Evolutionary conservation across 2,113 vertebrate species (phyloP), one percentile per base, ranked within the genome.

Genomic region (Opisthocomus hoazin): DNA sequence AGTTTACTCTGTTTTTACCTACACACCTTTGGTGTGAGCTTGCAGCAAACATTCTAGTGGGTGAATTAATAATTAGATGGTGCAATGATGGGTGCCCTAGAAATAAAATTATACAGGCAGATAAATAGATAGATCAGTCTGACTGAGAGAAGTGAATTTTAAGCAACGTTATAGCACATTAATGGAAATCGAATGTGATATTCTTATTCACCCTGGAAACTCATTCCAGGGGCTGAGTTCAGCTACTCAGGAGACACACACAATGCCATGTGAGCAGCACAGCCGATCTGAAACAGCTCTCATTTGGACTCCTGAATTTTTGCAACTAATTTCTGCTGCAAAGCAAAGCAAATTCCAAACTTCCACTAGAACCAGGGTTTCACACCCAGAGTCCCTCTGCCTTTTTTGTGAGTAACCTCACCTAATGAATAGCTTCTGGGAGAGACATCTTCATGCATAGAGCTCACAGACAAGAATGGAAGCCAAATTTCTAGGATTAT

Each of bases 191-290:
- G 89, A 84, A 56, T 45, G 73, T 68, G 92, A 90, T 91, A 61
- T 89, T 94, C 57, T 85, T 85, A 85, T 82, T 95, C 94, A 71
- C 73, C 86, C 89, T 74, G 84, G 80, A 93, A 96, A 89, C 63
- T 88, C 82, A 54, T 96, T 91, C 10, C 79, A 64, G 60, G 77
- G 74, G 64, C 80, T 77, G 92, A 66, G 90, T 88, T 95, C 85
- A 81, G 88, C 82, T 63, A 2, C 88, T 92, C 71, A 30, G 66
- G 89, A 93, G 90, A 11, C 78, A 94, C 90, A 57, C 21, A n/a
- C n/a, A 37, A 56, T 0, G 11, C 68, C 63, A 3, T 39, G 87
- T 93, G 88, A 95, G 85, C 93, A 70, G 83, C 76, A 74, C 30
- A 61, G 86, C 50, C 90, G 80, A 75, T 78, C 82, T 1, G 1